Evolutionary conservation across 2,888 invertebrate genomes (phyloP).

Genomic region (Eristalis arbustorum): DNA sequence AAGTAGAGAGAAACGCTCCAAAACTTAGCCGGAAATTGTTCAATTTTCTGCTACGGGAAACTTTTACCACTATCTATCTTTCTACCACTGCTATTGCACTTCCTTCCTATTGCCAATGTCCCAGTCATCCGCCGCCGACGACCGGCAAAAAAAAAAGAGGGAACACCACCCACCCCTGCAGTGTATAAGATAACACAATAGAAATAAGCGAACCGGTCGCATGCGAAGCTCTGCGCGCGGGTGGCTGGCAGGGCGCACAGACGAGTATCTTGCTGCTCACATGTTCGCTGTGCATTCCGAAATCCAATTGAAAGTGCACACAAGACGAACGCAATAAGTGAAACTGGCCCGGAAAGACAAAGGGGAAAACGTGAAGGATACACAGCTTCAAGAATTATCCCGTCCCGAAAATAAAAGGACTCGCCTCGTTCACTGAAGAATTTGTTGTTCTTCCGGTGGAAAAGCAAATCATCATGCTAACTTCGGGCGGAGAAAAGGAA

Average conservation of each 20-base stretch:
- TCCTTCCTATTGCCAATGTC: conserved; percentile 61
- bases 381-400: conserved; percentile 53
- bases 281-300: conserved; percentile 42
- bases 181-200: conserved; percentile 39
- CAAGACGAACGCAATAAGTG: conserved; percentile 31
- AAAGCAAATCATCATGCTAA: conserved; percentile 47
- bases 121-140: conserved; percentile 46
- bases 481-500: conserved; percentile 6
- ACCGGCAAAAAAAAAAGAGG: background rate
- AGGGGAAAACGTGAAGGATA: conserved; percentile 9
- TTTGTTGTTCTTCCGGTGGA: conserved; percentile 46
- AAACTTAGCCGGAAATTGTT: conserved; percentile 71
- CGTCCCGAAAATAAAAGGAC: background rate
- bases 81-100: conserved; percentile 52
- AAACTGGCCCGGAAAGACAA: conserved; percentile 36
- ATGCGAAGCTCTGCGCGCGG: background rate
- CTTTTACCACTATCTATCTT: conserved; percentile 52
- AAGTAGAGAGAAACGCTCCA: background rate
- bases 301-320: conserved; percentile 56
- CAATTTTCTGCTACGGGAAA: conserved; percentile 71
- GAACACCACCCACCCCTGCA: background rate
- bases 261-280: conserved; percentile 5
- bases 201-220: background rate
- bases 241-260: background rate
- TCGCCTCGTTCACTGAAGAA: background rate